Base-by-base conservation (phyloP, 2,888 invertebrate species). In the Eilema depressum region DNA sequence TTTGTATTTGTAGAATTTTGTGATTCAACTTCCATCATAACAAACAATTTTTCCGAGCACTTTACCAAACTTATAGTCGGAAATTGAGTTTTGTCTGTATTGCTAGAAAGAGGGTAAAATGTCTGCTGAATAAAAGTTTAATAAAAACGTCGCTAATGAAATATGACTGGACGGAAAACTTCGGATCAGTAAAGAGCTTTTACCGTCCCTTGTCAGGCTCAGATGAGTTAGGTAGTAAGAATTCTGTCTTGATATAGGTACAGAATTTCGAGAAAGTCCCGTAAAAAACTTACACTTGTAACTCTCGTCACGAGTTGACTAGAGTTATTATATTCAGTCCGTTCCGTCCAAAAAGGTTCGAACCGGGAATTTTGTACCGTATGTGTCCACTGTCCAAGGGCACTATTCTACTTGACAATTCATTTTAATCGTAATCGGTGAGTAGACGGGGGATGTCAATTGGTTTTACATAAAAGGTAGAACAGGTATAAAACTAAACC, bases 41-140 rank as follows among this genome's bases (percentile, higher is more conserved):
- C 47, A 63, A 65, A 60, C 11, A 26, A 60, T 57, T 56, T n/a
- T 62, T 66, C 69, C 14, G 14, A 57, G 37, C 68, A 28, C 57
- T 68, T 63, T 28, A 33, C 57, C 14, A 23, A 11, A 63, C 37
- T 62, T 33, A 28, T 30, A 63, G 37, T 68, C 68, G 63, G 63
- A 68, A 68, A 68, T 68, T 33, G 56, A 37, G 63, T 63, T 63
- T 37, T 56, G 10, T 56, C n/a, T 30, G 20, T 17, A 28, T 23
- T 62, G 25, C 56, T 41, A 26, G n/a, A n/a, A 33, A 41, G 26
- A 37, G 26, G 25, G 63, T 14, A 63, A 37, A 57, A 57, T 57
- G 63, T 68, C 68, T 68, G 33, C 68, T 37, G 37, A 57, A 68
- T 68, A 56, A 63, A 63, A 26, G 33, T 63, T 56, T 17, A 37